Evolutionary conservation across 2,113 vertebrate species (phyloP).

Genomic region (Fukomys damarensis): DNA sequence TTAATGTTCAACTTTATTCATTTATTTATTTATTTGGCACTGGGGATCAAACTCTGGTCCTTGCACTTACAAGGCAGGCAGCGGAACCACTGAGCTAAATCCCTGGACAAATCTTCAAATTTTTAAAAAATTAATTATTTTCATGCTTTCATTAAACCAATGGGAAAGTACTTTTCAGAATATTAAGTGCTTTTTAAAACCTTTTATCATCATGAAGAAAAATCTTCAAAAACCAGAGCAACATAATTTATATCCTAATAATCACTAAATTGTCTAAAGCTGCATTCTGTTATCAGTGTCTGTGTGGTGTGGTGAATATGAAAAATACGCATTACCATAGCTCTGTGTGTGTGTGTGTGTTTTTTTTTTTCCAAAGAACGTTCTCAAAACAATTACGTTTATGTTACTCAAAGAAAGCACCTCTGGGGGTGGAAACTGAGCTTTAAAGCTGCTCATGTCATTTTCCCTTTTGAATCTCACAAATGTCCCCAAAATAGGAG

Average conservation of each 20-base stretch:
- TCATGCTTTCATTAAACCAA: slow-evolving; percentile 32
- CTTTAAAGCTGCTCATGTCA: background rate
- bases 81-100: too few species aligned
- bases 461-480: background rate
- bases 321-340: background rate
- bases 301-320: background rate
- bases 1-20: too few species aligned
- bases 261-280: slow-evolving; percentile 28
- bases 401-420: slow-evolving; percentile 26
- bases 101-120: too few species aligned
- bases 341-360: background rate
- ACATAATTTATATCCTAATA: background rate
- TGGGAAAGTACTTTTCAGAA: slow-evolving; percentile 38
- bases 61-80: too few species aligned
- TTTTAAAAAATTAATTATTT: slow-evolving; percentile 35
- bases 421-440: background rate
- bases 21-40: too few species aligned
- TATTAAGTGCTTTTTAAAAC: background rate
- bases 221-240: background rate
- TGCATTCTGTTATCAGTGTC: background rate
- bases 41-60: too few species aligned
- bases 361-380: background rate
- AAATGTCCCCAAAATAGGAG: background rate
- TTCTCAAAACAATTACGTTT: too few species aligned
- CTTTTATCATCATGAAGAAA: background rate